phyloP scores from a whole-genome alignment of 1,140 invertebrate species.

The Microplitis mediator region DNA sequence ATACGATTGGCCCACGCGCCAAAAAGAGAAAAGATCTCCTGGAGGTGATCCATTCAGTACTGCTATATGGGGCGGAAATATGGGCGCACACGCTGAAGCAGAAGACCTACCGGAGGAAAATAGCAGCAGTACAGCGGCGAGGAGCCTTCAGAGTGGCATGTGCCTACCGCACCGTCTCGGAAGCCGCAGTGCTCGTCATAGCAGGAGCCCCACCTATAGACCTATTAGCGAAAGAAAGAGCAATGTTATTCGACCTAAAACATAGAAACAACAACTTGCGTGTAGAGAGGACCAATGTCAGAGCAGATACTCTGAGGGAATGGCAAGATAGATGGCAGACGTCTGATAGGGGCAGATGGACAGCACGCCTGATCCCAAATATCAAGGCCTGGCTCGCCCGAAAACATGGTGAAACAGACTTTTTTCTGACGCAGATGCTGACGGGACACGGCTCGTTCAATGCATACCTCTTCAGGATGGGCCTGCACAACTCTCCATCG shows the following conservation, averaged over 20 bases:
- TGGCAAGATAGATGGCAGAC: constrained; percentile 29
- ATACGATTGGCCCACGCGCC: constrained; percentile 8
- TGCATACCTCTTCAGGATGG: constrained; percentile 3
- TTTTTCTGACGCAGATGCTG: constrained; percentile 34
- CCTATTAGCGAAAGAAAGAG: constrained; percentile 19
- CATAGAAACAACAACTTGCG: too few relatives aligned
- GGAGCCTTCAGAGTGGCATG: background rate
- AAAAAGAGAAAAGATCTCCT: constrained; percentile 23
- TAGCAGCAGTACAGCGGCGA: constrained; percentile 24
- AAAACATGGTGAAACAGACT: constrained; percentile 28
- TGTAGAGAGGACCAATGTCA: too few relatives aligned
- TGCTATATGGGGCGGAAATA: constrained; percentile 23
- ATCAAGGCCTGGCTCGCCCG: constrained; percentile 29
- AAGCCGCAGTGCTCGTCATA: constrained; percentile 30
- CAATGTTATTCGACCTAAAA: too few relatives aligned
- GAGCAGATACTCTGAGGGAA: too few relatives aligned
- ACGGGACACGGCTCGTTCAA: constrained; percentile 34
- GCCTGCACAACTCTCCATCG: too few relatives aligned
- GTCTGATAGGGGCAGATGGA: constrained; percentile 28
- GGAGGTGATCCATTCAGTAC: constrained; percentile 24
- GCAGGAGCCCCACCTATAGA: constrained; percentile 33
- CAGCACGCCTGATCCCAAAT: constrained; percentile 27
- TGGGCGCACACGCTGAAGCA: constrained; percentile 20
- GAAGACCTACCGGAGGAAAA: constrained; percentile 22
- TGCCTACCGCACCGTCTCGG: constrained; percentile 33